A percentile compares a stretch with the other conserved stretches of the same genome.
These are phyloP conservation scores for Shinisaurus crocodilurus DNA, from an alignment of 2,113 vertebrate species.

Conservation along the genomic window DNA sequence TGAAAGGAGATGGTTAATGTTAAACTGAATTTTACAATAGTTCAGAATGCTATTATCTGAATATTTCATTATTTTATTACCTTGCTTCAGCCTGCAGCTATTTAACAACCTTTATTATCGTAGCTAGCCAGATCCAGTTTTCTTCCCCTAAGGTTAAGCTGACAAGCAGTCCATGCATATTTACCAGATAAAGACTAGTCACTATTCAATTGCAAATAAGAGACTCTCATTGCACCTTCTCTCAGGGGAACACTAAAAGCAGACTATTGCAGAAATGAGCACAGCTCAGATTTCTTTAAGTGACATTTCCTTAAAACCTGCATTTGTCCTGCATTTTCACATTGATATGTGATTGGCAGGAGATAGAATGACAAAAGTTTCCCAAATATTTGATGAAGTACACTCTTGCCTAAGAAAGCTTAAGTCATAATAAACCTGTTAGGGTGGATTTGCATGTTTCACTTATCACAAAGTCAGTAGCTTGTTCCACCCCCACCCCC, in stretches of 20 bases:
- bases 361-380: background rate
- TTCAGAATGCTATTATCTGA: constrained; percentile 33
- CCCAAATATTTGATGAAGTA: background rate
- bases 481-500: too few relatives aligned
- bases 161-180: constrained; percentile 47
- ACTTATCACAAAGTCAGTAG: background rate
- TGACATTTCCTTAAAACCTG: background rate
- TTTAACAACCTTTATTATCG: constrained; percentile 62
- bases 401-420: background rate
- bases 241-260: background rate
- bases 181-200: constrained; percentile 55
- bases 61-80: constrained; percentile 57
- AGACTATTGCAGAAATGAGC: constrained; percentile 48
- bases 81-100: constrained; percentile 62
- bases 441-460: background rate
- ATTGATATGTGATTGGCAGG: background rate
- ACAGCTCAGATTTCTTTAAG: constrained; percentile 21
- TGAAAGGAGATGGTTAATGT: too few relatives aligned
- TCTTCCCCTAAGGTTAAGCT: constrained; percentile 68
- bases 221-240: constrained; percentile 53
- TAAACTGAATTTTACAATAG: constrained; percentile 18
- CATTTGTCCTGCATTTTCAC: background rate
- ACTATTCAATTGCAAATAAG: constrained; percentile 59
- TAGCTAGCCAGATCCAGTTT: constrained; percentile 69
- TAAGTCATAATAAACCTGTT: background rate